Evolutionary conservation across 2,797 vertebrate species (phyloP), one percentile per base, ranked within the genome.

Genomic region (Gymnoscopelus braueri): DNA sequence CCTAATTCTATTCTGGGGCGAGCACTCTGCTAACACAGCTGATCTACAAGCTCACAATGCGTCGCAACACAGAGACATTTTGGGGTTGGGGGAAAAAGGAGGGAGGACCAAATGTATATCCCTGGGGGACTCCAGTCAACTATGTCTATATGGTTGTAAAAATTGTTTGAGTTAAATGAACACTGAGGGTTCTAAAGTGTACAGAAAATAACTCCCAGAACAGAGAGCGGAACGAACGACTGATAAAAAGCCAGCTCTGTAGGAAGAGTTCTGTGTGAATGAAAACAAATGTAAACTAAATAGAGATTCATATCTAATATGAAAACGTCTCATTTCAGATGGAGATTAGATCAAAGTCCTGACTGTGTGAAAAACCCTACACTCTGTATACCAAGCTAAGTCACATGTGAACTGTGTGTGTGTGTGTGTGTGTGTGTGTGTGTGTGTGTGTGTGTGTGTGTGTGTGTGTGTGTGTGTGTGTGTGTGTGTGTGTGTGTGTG

Each of bases 341-440:
- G 35, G 14, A 35, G 29, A 59, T 51, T 51, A 51, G 50, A 14
- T 51, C 12, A 51, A 14, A 51, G n/a, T 15, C 50, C n/a, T 51
- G 14, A 13, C n/a, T 13, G 50, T 13, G 13, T 51, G 57, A 77
- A 58, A 50, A 61, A 71, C 47, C 26, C 23, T 15, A 35, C 14
- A 51, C 14, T 13, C 5, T 44, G 53, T 65, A 64, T 66, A 64
- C 29, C 72, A 76, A 69, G 51, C 60, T 66, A 51, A 72, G 57
- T 74, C 75, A 81, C 71, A 26, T 32, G 54, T 35, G 32, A 35
- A 35, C 32, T 68, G 26, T 47, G 62, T 59, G 54, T 69, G 50
- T 29, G 24, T 67, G 24, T 73, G 62, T 66, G 61, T 73, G 56
- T 76, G 24, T 80, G 70, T 75, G 0, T 14, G 62, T 69, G 58